Percentiles rank a stretch among this genome's conserved stretches.
Conservation (phyloP, 1,140 invertebrate genomes). For the Rhyacophila brunnea region DNA sequence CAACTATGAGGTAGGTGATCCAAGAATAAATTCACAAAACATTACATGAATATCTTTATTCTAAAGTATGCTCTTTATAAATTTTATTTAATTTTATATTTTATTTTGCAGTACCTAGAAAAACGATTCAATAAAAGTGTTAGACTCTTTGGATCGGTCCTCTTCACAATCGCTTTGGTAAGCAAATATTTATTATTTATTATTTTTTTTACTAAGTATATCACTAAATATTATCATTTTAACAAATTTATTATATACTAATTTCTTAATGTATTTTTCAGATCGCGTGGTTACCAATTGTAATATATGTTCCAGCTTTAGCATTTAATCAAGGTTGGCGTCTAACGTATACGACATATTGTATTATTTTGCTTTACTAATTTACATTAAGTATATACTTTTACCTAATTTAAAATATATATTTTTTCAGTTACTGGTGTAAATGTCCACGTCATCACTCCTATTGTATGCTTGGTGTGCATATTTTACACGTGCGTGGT, state of each 20-base stretch:
- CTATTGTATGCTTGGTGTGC: slow-evolving; percentile 83
- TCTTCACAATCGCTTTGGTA: slow-evolving; percentile 71
- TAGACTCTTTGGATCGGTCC: slow-evolving; percentile 67
- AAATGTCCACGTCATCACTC: slow-evolving; percentile 77
- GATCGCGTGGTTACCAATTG: slow-evolving; percentile 68
- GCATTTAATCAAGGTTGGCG: slow-evolving; percentile 79
- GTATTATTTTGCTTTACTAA: no score
- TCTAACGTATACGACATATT: no score
- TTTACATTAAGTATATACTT: no score
- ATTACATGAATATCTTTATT: not conserved
- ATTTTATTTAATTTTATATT: no score
- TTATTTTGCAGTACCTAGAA: slow-evolving; percentile 73
- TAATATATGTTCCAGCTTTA: slow-evolving; percentile 72
- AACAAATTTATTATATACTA: slow-evolving; percentile 54
- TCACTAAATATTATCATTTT: slow-evolving; percentile 61
- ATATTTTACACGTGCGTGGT: slow-evolving; percentile 91
- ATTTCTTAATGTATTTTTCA: slow-evolving; percentile 48
- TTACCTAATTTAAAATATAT: no score
- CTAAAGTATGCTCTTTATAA: no score
- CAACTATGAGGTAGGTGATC: slow-evolving; percentile 76
- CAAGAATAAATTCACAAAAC: no score
- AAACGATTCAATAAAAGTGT: slow-evolving; percentile 71
- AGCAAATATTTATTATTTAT: slow-evolving; percentile 42
- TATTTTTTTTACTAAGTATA: slow-evolving; percentile 2
- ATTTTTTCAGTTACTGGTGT: slow-evolving; percentile 81